Evolutionary conservation across 2,113 vertebrate genomes (phyloP).

Genomic region (Myrmophylax atrothorax): DNA sequence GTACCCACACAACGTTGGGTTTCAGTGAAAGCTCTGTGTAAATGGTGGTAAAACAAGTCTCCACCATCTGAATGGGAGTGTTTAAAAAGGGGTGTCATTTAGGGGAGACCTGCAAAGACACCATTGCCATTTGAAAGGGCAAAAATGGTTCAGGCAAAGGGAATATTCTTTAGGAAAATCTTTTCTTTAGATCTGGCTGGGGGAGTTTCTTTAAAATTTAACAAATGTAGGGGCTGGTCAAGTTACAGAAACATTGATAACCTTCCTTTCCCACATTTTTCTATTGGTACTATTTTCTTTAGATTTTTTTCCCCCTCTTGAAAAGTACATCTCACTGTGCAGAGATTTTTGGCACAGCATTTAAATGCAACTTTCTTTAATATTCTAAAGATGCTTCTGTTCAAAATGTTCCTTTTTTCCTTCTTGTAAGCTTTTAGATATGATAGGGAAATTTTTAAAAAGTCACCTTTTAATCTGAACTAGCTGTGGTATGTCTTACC

Average conservation of each 20-base stretch:
- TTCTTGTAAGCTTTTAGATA: neutral
- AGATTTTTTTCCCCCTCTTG: rapidly evolving
- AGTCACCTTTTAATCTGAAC: neutral
- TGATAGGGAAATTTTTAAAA: neutral
- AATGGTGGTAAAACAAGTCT: neutral
- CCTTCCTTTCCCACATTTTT: neutral
- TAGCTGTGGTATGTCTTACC: neutral
- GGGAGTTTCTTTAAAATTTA: neutral
- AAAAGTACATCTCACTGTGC: neutral
- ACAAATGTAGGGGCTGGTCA: neutral
- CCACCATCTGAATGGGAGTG: neutral
- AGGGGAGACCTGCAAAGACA: neutral
- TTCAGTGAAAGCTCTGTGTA: neutral
- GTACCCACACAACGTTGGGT: neutral
- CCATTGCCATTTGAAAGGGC: neutral
- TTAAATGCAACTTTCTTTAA: neutral
- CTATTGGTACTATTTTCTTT: neutral
- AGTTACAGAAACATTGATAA: neutral
- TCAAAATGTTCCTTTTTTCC: neutral
- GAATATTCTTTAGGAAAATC: neutral
- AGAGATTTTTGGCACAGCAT: neutral
- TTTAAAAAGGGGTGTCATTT: neutral
- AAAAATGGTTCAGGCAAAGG: neutral
- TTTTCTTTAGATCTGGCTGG: neutral
- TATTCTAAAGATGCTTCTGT: neutral